phyloP scores from a whole-genome alignment of 1,140 invertebrate genomes.

The Helicoverpa zea region DNA sequence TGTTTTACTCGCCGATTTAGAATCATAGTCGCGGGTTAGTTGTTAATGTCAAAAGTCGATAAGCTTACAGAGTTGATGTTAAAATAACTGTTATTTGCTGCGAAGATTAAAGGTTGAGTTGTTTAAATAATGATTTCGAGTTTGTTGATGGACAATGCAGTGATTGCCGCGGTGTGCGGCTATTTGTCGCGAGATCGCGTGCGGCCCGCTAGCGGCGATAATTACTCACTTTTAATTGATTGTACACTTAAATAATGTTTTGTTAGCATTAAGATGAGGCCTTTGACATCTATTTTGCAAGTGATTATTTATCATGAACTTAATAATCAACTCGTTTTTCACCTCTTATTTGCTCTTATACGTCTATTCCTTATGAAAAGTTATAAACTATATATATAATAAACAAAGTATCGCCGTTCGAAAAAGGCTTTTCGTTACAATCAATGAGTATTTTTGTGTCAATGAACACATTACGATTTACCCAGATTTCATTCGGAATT shows the following conservation, averaged over 20 bases:
- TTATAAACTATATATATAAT: too few relatives aligned
- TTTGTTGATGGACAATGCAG: neutral
- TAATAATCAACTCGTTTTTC: too few relatives aligned
- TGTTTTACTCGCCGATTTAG: too few relatives aligned
- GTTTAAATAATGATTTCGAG: neutral
- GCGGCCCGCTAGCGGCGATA: neutral
- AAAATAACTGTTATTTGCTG: neutral
- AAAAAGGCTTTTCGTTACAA: too few relatives aligned
- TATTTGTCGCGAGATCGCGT: neutral
- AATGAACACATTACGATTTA: neutral
- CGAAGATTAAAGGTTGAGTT: neutral
- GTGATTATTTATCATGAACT: neutral
- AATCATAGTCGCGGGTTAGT: too few relatives aligned
- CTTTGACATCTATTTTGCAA: neutral
- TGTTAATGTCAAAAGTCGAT: neutral
- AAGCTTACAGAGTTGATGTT: neutral
- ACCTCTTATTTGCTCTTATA: too few relatives aligned
- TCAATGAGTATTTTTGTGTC: neutral
- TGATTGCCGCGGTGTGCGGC: neutral
- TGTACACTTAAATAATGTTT: neutral
- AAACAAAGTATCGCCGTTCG: too few relatives aligned
- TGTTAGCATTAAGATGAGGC: neutral
- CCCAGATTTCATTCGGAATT: too few relatives aligned
- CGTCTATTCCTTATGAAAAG: too few relatives aligned
- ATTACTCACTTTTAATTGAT: conserved; percentile 18